Evolutionary conservation across 1,140 invertebrate species (phyloP), one percentile per base, ranked within the genome.

Genomic region (Hylaeus anthracinus): DNA sequence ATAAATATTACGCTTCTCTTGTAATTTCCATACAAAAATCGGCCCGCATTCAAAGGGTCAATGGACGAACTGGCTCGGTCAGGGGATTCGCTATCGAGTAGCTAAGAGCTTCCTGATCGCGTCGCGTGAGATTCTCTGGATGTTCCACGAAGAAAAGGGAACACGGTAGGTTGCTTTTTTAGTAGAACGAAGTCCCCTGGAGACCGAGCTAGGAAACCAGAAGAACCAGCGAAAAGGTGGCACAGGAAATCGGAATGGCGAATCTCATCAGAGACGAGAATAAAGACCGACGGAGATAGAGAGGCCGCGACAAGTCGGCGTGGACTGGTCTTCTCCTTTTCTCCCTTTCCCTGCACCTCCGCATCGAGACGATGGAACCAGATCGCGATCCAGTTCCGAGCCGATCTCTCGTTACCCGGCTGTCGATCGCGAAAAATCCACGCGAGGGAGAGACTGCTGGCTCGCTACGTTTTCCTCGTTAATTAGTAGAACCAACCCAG

Each of bases 371-470:
- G 53, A 41, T 45, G 67, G 69, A 84, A 86, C 83, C 78, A 81
- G 84, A 86, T 85, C 72, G 60, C 84, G 82, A 85, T 77, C 79
- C 78, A 81, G 72, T 85, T 86, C 53, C 41, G 48, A 60, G n/a
- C 64, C 45, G 60, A 72, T 72, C 76, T 85, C 83, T 61, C 76
- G 61, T 76, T 77, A 84, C 69, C 58, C 26, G 60, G 72, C 67
- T 81, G 51, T 45, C 37, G 78, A 80, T 79, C 76, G 82, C 9
- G 65, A 75, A 84, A 85, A 86, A 75, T 76, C 26, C 15, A 9
- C 1, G 0, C 26, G 45, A 4, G 2, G 43, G 26, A 41, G 63
- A 73, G 58, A 63, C 15, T 63, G 61, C 43, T 45, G 56, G 53
- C 10, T 63, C 48, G 53, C 65, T 15, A 43, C 53, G 53, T 77